phyloP scores from a whole-genome alignment of 2,113 vertebrate genomes.

The Coryphaenoides rupestris region DNA sequence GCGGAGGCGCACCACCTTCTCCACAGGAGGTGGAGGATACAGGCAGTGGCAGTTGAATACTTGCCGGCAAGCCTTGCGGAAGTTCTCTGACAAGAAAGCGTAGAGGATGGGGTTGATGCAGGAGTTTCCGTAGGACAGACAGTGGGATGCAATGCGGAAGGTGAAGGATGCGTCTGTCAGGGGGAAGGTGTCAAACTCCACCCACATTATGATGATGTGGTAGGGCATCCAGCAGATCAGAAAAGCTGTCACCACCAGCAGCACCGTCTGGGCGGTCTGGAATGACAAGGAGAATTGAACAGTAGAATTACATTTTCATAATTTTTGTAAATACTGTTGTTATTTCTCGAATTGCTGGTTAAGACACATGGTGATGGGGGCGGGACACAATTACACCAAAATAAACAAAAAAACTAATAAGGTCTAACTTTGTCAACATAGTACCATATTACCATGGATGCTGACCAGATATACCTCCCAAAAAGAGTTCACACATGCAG shows the following conservation, averaged over 20 bases:
- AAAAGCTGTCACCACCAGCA: slow-evolving; percentile 75
- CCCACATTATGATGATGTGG: slow-evolving; percentile 83
- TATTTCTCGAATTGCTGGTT: too few relatives aligned
- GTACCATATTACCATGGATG: too few relatives aligned
- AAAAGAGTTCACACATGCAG: too few relatives aligned
- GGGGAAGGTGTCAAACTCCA: slow-evolving; percentile 78
- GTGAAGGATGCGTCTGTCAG: slow-evolving; percentile 76
- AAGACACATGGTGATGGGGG: too few relatives aligned
- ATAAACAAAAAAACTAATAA: too few relatives aligned
- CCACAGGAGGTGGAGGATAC: slow-evolving; percentile 14
- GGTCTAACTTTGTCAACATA: too few relatives aligned
- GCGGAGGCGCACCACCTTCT: slow-evolving; percentile 65
- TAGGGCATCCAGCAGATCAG: slow-evolving; percentile 83
- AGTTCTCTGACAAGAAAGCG: slow-evolving; percentile 82
- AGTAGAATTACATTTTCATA: not conserved
- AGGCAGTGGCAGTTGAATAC: slow-evolving; percentile 63
- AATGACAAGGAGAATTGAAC: slow-evolving; percentile 4
- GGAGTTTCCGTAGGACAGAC: slow-evolving; percentile 80
- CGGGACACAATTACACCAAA: too few relatives aligned
- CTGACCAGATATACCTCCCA: too few relatives aligned
- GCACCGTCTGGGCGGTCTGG: slow-evolving; percentile 79
- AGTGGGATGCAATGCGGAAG: slow-evolving; percentile 78
- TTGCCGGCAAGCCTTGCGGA: slow-evolving; percentile 74
- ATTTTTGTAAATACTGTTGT: too few relatives aligned
- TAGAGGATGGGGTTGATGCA: slow-evolving; percentile 84